Conservation (phyloP, 2,888 invertebrate species). For the Bembecia ichneumoniformis region DNA sequence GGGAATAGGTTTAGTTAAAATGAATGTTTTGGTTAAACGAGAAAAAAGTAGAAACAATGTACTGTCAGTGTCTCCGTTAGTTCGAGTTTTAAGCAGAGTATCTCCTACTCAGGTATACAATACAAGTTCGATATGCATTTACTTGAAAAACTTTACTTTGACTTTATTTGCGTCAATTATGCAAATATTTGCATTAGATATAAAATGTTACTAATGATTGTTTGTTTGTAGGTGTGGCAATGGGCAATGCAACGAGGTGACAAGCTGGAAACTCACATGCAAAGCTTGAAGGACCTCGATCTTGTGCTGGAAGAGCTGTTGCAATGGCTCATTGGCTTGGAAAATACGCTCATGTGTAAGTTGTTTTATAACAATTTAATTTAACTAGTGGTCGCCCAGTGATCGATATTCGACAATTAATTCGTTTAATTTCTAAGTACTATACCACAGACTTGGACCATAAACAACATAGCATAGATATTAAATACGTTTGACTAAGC, state of each 20-base stretch:
- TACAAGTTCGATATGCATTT: no score
- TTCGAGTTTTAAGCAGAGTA: constrained; percentile 51
- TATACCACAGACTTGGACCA: no score
- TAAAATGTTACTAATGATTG: background rate
- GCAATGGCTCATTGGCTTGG: constrained; percentile 92
- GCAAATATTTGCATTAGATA: no score
- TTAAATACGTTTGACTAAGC: no score
- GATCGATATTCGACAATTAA: no score
- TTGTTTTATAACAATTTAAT: constrained; percentile 5
- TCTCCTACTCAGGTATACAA: constrained; percentile 46
- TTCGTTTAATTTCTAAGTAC: no score
- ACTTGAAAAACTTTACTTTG: no score
- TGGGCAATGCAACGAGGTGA: constrained; percentile 92
- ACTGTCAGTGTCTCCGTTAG: constrained; percentile 40
- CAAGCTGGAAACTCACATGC: constrained; percentile 88
- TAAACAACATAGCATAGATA: no score
- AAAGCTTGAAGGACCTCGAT: constrained; percentile 86
- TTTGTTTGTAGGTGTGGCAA: constrained; percentile 74
- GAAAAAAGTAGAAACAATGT: constrained; percentile 18
- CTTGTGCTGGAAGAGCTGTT: constrained; percentile 92
- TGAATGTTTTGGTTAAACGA: constrained; percentile 11
- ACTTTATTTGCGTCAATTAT: no score
- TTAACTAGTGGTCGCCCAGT: no score
- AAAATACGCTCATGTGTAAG: constrained; percentile 83
- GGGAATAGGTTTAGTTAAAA: constrained; percentile 9